These are phyloP conservation scores for Drosophila monieri DNA, from an alignment of 2,888 invertebrate species.

Conservation along the genomic window DNA sequence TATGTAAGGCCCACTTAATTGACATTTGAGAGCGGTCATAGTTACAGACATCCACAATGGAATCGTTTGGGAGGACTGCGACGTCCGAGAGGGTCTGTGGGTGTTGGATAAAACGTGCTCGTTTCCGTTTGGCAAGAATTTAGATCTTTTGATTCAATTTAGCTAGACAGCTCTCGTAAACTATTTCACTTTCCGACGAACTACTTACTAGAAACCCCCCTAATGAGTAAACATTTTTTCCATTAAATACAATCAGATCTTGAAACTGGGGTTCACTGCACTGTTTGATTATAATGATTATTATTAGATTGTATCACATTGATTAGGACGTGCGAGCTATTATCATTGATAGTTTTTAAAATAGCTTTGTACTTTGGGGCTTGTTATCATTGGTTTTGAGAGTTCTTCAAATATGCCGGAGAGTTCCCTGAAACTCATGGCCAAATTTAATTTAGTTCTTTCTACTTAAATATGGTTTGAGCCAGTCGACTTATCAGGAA, in stretches of 20 bases:
- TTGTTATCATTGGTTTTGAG: constrained; percentile 6
- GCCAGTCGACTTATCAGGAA: neutral
- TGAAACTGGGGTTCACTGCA: constrained; percentile 15
- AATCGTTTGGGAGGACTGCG: too few relatives aligned
- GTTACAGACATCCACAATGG: constrained; percentile 44
- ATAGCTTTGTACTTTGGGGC: constrained; percentile 24
- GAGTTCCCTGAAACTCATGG: too few relatives aligned
- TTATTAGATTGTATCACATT: neutral
- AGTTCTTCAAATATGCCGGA: constrained; percentile 8
- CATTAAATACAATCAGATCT: constrained; percentile 6
- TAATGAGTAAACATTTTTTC: constrained; percentile 17
- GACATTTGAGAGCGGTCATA: constrained; percentile 68
- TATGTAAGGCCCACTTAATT: constrained; percentile 77
- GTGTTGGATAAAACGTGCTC: constrained; percentile 45
- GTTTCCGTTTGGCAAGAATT: constrained; percentile 57
- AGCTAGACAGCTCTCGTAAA: constrained; percentile 34
- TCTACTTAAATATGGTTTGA: constrained; percentile 4
- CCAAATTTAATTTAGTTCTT: neutral
- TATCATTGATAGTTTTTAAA: neutral
- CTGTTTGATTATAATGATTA: constrained; percentile 12
- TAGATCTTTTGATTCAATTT: constrained; percentile 73
- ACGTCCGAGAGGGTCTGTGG: constrained; percentile 27
- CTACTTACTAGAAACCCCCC: constrained; percentile 6
- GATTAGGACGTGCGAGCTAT: constrained; percentile 2
- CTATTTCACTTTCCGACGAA: constrained; percentile 63